Conservation (phyloP, 1,140 invertebrate genomes). For the Drosophila busckii region DNA sequence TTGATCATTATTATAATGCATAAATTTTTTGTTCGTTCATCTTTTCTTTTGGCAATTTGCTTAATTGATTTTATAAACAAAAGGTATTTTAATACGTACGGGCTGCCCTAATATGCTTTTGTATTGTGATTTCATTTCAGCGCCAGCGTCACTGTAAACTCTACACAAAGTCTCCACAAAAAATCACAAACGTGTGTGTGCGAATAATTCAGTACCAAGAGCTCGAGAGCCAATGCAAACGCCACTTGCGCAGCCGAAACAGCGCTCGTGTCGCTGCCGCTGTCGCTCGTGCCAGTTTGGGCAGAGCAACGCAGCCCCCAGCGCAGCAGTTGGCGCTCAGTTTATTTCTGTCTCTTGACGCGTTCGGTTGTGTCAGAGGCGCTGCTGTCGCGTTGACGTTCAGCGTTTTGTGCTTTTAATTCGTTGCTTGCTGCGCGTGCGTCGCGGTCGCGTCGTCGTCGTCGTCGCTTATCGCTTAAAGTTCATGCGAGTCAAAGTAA, state of each 20-base stretch:
- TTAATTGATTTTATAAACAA: constrained; percentile 75
- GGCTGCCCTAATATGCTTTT: constrained; percentile 52
- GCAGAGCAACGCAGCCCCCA: constrained; percentile 11
- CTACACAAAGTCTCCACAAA: constrained; percentile 25
- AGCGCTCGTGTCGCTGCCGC: constrained; percentile 40
- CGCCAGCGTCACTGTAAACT: constrained; percentile 24
- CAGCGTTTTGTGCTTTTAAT: not conserved
- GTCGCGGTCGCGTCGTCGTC: constrained; percentile 10
- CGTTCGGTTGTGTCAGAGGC: constrained; percentile 41
- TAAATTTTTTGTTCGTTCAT: constrained; percentile 14
- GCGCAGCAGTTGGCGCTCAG: constrained; percentile 18
- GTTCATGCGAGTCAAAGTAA: constrained; percentile 36
- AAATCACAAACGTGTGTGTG: constrained; percentile 40
- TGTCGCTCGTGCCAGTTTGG: constrained; percentile 35
- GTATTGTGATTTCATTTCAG: constrained; percentile 52
- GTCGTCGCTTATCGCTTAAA: constrained; percentile 35
- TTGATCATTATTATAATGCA: constrained; percentile 25
- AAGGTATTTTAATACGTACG: constrained; percentile 65
- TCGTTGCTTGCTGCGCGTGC: constrained; percentile 33
- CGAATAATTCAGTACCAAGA: constrained; percentile 36
- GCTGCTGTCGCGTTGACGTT: constrained; percentile 27
- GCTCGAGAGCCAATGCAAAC: constrained; percentile 41
- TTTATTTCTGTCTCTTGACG: constrained; percentile 44
- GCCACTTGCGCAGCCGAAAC: constrained; percentile 59
- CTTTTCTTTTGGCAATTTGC: constrained; percentile 12